phyloP scores from a whole-genome alignment of 2,113 vertebrate species.

The Pteropus alecto region DNA sequence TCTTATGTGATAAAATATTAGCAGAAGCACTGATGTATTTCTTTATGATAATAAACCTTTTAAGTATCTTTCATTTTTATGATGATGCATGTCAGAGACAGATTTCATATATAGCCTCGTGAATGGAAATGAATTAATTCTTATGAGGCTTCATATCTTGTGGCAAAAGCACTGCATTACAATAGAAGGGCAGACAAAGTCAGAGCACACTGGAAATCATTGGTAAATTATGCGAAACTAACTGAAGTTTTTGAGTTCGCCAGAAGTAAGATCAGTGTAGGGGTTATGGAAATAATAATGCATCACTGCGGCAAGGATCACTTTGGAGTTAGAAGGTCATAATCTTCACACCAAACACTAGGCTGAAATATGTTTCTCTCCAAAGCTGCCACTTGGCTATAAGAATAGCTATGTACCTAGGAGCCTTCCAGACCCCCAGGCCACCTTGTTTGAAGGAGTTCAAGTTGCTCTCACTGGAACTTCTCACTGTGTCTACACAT shows the following conservation, averaged over 20 bases:
- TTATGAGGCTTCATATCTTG: not conserved
- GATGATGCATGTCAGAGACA: not conserved
- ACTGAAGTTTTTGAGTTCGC: slow-evolving; percentile 18
- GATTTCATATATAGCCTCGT: not conserved
- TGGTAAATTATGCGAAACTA: slow-evolving; percentile 45
- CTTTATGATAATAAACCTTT: slow-evolving; percentile 1
- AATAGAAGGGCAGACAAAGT: not conserved
- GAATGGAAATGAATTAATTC: not conserved
- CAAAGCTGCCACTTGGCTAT: not conserved
- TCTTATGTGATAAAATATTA: slow-evolving; percentile 10
- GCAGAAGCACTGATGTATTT: not conserved
- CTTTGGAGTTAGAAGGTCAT: slow-evolving; percentile 29
- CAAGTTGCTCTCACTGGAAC: not conserved
- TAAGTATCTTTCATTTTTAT: not conserved
- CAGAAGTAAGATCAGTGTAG: not conserved
- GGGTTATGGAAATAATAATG: slow-evolving; percentile 53
- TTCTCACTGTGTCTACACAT: not conserved
- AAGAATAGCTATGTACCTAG: not conserved
- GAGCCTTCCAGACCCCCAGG: not conserved
- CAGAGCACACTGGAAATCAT: not conserved
- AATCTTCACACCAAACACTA: not conserved
- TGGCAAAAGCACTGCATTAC: not conserved
- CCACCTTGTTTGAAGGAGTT: not conserved
- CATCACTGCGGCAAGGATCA: not conserved
- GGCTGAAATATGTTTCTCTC: slow-evolving; percentile 20